Evolutionary conservation across 1,140 invertebrate species (phyloP).

Genomic region (Leptinotarsa undecemlineata): DNA sequence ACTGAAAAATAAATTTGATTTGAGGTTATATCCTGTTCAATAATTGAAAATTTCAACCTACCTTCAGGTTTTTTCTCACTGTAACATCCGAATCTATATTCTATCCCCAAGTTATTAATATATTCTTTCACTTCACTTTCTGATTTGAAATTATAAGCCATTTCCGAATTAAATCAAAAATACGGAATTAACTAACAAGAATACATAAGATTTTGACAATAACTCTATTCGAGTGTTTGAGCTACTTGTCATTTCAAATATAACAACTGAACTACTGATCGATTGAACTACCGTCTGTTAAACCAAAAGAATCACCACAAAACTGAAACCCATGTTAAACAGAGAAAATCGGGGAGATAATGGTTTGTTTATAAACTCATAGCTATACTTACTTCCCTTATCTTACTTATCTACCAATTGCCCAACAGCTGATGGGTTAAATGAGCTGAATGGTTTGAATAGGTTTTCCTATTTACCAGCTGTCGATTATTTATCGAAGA

Average conservation of each 20-base stretch:
- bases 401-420: too few species aligned
- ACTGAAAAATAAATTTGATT: slow-evolving; percentile 59
- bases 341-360: too few species aligned
- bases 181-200: neutral
- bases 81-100: slow-evolving; percentile 90
- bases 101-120: slow-evolving; percentile 85
- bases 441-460: too few species aligned
- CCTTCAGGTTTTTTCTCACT: slow-evolving; percentile 81
- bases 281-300: neutral
- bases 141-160: slow-evolving; percentile 76
- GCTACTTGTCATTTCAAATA: neutral
- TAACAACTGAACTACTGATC: slow-evolving; percentile 1
- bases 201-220: slow-evolving; percentile 13
- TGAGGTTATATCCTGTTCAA: neutral
- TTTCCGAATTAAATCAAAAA: slow-evolving; percentile 40
- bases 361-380: too few species aligned
- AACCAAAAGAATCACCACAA: too few species aligned
- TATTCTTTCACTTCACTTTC: slow-evolving; percentile 86
- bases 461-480: too few species aligned
- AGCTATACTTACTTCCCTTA: too few species aligned
- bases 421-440: too few species aligned
- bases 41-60: slow-evolving; percentile 50
- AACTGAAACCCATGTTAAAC: too few species aligned
- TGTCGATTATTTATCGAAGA: too few species aligned
- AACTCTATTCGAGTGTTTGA: neutral